phyloP scores from a whole-genome alignment of 2,113 vertebrate genomes.

The Cephalopholis sonnerati region DNA sequence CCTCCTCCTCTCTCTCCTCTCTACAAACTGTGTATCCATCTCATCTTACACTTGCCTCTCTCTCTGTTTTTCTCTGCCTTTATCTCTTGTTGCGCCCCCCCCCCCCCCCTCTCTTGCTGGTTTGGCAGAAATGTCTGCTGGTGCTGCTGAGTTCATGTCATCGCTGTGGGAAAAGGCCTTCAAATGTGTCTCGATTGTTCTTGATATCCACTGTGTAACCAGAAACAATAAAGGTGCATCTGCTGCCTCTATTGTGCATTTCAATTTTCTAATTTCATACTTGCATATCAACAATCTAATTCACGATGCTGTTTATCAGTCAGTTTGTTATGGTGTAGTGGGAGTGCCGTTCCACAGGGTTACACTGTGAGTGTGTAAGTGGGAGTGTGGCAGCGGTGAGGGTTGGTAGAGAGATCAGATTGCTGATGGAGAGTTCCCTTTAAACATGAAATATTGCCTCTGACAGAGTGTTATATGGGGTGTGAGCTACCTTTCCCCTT shows the following conservation, averaged over 20 bases:
- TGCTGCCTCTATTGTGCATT: conserved; percentile 2
- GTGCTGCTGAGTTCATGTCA: conserved; percentile 30
- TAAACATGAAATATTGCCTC: conserved; percentile 55
- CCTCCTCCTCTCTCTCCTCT: neutral
- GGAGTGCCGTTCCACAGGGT: neutral
- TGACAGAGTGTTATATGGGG: conserved; percentile 49
- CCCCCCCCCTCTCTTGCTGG: conserved; percentile 40
- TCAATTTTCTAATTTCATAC: conserved; percentile 28
- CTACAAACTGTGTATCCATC: conserved; percentile 40
- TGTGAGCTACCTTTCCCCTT: conserved; percentile 58
- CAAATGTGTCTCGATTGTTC: conserved; percentile 6
- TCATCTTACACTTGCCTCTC: conserved; percentile 12
- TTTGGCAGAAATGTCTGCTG: conserved; percentile 51
- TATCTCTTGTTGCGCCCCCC: conserved; percentile 27
- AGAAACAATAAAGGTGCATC: conserved; percentile 15
- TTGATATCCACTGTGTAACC: neutral
- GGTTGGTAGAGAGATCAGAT: conserved; percentile 4
- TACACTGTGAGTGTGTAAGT: conserved; percentile 10
- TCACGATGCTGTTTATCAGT: conserved; percentile 21
- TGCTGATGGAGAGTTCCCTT: conserved; percentile 50
- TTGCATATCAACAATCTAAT: neutral
- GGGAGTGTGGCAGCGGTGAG: conserved; percentile 32
- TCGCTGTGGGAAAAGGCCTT: conserved; percentile 25
- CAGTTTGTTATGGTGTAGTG: conserved; percentile 23
- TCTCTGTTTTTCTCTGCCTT: neutral